phyloP scores from a whole-genome alignment of 2,888 invertebrate species.

The Trichogramma evanescens region DNA sequence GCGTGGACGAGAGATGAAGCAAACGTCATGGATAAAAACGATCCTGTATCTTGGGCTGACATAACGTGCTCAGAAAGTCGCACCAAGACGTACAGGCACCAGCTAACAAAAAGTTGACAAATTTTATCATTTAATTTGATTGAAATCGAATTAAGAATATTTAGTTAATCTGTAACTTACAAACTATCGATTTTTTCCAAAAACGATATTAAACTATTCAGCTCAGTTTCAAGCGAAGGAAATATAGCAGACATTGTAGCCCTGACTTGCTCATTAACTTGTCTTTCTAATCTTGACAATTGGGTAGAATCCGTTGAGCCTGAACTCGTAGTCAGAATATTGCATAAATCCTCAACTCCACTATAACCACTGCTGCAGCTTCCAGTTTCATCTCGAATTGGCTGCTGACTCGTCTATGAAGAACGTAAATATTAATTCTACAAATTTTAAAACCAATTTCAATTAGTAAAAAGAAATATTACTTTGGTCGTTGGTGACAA shows the following conservation, averaged over 20 bases:
- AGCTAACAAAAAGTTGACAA: slow-evolving; percentile 53
- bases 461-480: neutral
- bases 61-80: slow-evolving; percentile 87
- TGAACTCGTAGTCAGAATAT: slow-evolving; percentile 39
- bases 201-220: slow-evolving; percentile 76
- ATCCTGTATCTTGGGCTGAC: slow-evolving; percentile 79
- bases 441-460: neutral
- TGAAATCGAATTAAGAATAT: neutral
- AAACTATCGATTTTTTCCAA: slow-evolving; percentile 85
- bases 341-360: slow-evolving; percentile 34
- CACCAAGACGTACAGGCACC: slow-evolving; percentile 89
- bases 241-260: slow-evolving; percentile 87
- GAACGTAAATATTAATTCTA: neutral
- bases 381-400: slow-evolving; percentile 14
- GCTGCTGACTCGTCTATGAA: slow-evolving; percentile 5
- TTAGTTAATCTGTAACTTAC: slow-evolving; percentile 54
- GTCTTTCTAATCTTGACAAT: slow-evolving; percentile 56
- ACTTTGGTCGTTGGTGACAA: slow-evolving; percentile 34
- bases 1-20: slow-evolving; percentile 80
- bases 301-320: slow-evolving; percentile 37
- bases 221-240: slow-evolving; percentile 77
- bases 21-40: slow-evolving; percentile 81
- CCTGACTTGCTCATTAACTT: slow-evolving; percentile 71
- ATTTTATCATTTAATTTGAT: neutral
- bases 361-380: slow-evolving; percentile 28